Evolutionary conservation across 2,113 vertebrate species (phyloP).

Genomic region (Lichenostomus cassidix): DNA sequence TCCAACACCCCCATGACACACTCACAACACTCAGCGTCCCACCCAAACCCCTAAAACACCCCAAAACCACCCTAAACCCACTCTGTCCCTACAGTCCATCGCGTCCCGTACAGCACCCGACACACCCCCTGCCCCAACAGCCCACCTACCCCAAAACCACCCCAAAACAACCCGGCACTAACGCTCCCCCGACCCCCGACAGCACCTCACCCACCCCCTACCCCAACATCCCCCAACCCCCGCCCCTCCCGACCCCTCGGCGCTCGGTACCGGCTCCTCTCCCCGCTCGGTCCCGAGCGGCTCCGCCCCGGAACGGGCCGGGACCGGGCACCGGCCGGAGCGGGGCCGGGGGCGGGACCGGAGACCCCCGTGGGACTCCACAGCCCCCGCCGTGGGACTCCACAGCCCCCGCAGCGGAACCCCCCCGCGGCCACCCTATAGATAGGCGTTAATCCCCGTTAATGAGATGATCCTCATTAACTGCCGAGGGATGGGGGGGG

Average conservation of each 20-base stretch:
- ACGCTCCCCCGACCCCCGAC: not conserved
- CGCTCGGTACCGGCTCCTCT: not conserved
- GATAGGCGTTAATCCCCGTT: not conserved
- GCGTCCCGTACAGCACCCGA: not conserved
- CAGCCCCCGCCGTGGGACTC: too few relatives aligned
- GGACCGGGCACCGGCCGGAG: not conserved
- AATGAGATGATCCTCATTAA: not conserved
- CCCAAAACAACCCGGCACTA: not conserved
- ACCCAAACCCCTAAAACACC: not conserved
- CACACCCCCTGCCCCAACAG: not conserved
- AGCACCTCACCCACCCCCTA: too few relatives aligned
- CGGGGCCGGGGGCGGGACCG: not conserved
- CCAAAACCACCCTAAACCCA: not conserved
- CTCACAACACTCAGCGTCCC: not conserved
- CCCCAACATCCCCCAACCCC: too few relatives aligned
- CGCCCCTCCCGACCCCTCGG: too few relatives aligned
- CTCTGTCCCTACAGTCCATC: not conserved
- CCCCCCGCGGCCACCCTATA: not conserved
- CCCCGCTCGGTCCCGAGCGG: not conserved
- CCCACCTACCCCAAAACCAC: not conserved
- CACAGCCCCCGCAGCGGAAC: not conserved
- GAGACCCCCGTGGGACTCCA: not conserved
- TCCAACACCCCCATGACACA: not conserved
- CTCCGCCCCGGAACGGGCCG: constrained; percentile 19
- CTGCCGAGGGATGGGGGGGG: not conserved